Base-by-base conservation (phyloP, 2,888 invertebrate genomes). In the Tanytarsus gracilentus region DNA sequence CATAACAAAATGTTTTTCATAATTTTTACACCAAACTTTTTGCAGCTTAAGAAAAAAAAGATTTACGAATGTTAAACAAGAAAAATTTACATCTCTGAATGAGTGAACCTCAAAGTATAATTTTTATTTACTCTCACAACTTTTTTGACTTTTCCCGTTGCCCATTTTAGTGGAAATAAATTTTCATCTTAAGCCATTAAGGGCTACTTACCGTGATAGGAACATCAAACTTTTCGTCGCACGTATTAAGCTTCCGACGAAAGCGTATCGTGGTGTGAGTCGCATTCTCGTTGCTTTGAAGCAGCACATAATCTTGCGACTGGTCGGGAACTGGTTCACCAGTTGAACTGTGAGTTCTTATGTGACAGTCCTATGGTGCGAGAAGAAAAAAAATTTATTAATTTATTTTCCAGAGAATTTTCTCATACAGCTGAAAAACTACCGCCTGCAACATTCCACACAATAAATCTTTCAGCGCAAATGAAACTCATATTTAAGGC, bases 211-310 rank as follows among this genome's bases (percentile, higher is more conserved):
- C 85, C 69, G 84, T 83, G 71, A 85, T 81, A 69, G 77, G 78
- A 65, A 83, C 81, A 71, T 85, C 85, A 68, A 85, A 77, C 65
- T 80, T 79, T 66, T 80, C 79, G 75, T 92, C 91, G 71, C 91
- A 92, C 62, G 91, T 91, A 72, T 89, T 85, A 71, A 90, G 80
- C 68, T 82, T 81, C 65, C 92, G 79, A 64, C 85, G 80, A 72
- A 91, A 90, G 69, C 88, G 81, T 21, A 91, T 78, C 0, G 88
- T 86, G 3, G 90, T 89, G 74, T 91, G 90, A 9, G 90, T 91
- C 67, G 79, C 81, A 71, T 91, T 91, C 77, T 90, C 88, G 70
- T 85, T 86, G 16, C 88, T 89, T 55, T 86, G 79, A 69, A 90
- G 81, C 65, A 91, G 78, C 71, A 86, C 84, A 72, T 89, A 89